Base-by-base conservation (phyloP, 2,797 vertebrate species). In the Lagodon rhomboides region DNA sequence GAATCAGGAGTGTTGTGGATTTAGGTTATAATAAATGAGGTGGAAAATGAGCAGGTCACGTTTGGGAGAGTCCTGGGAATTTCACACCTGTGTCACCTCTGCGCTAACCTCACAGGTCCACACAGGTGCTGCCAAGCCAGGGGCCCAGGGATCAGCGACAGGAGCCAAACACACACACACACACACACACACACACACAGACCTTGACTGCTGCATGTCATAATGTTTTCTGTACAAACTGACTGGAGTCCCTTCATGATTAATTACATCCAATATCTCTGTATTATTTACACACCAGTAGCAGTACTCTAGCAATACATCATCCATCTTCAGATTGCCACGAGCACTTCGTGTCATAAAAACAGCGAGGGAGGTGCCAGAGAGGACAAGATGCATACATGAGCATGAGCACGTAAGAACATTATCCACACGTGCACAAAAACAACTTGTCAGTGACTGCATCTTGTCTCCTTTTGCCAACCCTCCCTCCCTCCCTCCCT, bases 391-490 rank as follows among this genome's bases (percentile, higher is more conserved):
- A 66, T 43, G 80, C 64, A 62, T 17, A 78, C 64, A 86, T 15
- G 66, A 70, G 69, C 70, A 68, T 63, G 34, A 54, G 50, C 69
- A 22, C 65, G 65, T 54, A 54, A 59, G 75, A 84, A 72, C 83
- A 84, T 88, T 47, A 80, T 43, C 73, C 73, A 81, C 87, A 83
- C 69, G 50, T 87, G 83, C 87, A 88, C 75, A 80, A 73, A 81
- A 77, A 82, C 73, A 87, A 88, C 86, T 80, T 68, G 71, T 81
- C 69, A 49, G 58, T 3, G 59, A 69, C 69, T 56, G 64, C 64
- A 50, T 79, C 80, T 77, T 3, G 54, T 68, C 60, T 68, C 44
- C 47, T 62, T 66, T 64, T 17, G 61, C 71, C 76, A 53, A 50
- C 41, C 23, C 9, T 6, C 22, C 58, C 12, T 5, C n/a, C 34